Base-by-base conservation (phyloP, 2,113 vertebrate genomes). In the Thamnaconus septentrionalis region DNA sequence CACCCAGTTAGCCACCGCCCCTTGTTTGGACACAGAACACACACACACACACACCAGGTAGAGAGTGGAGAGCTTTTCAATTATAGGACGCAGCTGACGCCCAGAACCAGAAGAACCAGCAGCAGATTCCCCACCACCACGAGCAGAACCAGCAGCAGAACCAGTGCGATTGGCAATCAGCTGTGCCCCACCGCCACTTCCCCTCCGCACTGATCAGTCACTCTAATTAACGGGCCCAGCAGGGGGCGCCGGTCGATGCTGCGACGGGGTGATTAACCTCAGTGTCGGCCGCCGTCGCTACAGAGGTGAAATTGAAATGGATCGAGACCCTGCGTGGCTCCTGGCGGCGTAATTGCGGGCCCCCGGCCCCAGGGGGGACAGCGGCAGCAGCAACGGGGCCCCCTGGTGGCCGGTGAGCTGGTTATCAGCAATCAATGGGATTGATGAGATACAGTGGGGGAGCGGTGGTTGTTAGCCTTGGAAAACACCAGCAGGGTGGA, bases 241-340 rank as follows among this genome's bases (percentile, higher is more conserved):
- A 67, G 5, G 70, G 41, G 75, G 76, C 75, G 57, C 47, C 76
- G 49, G 73, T 88, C 81, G 59, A 88, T 84, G 59, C 69, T 4
- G 66, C 66, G 40, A 52, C 12, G 69, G 63, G 75, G 66, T 72
- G 67, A 82, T 88, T 87, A 88, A 88, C 85, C 84, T 73, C 79
- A 53, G 59, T 61, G 70, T 75, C 80, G 69, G 59, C 61, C 53
- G 63, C 65, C 39, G 39, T 48, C 50, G 18, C 73, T 40, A 54
- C 71, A 61, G 64, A 84, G 73, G 73, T 60, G 70, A 74, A 77
- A 87, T 82, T 78, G 69, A 76, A 89, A 86, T 79, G 75, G 86
- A 87, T 66, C 73, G 72, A 78, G 69, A 75, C n/a, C n/a, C n/a
- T n/a, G n/a, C n/a, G n/a, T 76, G 12, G 66, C 44, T 55, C 70